Conservation (phyloP, 1,140 invertebrate genomes). For the Lasioglossum albipes region DNA sequence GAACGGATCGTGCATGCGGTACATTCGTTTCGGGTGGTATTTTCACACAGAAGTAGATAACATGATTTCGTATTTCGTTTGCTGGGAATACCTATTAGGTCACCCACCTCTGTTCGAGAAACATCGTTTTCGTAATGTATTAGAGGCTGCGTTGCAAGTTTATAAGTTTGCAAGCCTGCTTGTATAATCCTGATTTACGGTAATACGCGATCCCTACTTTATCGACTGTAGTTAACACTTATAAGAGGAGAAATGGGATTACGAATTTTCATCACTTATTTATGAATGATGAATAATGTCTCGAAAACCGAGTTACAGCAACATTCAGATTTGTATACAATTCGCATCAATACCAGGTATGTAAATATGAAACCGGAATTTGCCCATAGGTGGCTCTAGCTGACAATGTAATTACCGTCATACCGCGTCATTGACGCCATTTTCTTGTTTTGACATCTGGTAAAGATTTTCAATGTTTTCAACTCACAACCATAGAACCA, state of each 20-base stretch:
- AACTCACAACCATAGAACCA: too few species aligned
- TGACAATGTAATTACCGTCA: too few species aligned
- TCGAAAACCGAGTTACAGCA: too few species aligned
- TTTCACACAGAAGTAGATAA: slow-evolving; percentile 31
- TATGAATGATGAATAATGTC: neutral
- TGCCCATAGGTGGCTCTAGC: too few species aligned
- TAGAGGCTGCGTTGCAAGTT: neutral
- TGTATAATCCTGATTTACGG: neutral
- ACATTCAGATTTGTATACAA: neutral
- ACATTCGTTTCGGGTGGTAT: neutral
- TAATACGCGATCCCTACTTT: neutral
- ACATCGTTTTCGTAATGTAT: neutral
- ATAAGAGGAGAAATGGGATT: neutral
- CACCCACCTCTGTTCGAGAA: slow-evolving; percentile 22
- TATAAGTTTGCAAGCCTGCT: neutral
- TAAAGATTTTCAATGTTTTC: too few species aligned
- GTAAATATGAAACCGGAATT: too few species aligned
- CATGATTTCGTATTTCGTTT: slow-evolving; percentile 21
- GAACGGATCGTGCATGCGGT: neutral
- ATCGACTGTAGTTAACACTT: neutral
- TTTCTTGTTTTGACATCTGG: too few species aligned
- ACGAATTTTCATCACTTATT: neutral
- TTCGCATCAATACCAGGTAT: neutral
- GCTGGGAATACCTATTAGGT: slow-evolving; percentile 35
- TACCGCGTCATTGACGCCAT: too few species aligned